Conservation (phyloP, 1,140 invertebrate genomes). For the Palaemon carinicauda region DNA sequence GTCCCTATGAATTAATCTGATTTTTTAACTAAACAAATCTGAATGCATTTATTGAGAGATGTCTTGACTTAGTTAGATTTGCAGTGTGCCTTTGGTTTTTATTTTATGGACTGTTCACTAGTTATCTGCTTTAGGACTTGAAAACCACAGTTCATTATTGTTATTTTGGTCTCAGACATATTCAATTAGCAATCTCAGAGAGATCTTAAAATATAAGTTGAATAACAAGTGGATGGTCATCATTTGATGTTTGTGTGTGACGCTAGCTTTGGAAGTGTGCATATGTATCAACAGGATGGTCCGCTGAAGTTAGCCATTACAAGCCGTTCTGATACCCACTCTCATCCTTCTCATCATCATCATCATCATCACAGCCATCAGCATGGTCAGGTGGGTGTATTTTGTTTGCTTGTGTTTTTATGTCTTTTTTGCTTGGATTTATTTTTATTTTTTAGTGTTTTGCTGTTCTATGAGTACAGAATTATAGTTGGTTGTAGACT, state of each 20-base stretch:
- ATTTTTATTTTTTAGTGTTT: not conserved
- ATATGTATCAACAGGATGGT: slow-evolving; percentile 44
- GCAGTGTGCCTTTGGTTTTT: slow-evolving; percentile 26
- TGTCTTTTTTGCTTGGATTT: not conserved
- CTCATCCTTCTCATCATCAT: slow-evolving; percentile 30
- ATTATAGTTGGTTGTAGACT: no score
- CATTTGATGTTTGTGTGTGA: slow-evolving; percentile 33
- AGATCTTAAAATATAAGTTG: not conserved
- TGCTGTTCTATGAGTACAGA: not conserved
- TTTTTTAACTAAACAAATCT: not conserved
- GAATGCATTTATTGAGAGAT: not conserved
- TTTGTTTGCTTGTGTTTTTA: not conserved
- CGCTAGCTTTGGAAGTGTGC: slow-evolving; percentile 32
- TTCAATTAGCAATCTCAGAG: no score
- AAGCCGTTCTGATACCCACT: slow-evolving; percentile 34
- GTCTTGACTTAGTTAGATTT: slow-evolving; percentile 17
- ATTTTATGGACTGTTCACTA: slow-evolving; percentile 18
- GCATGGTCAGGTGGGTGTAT: slow-evolving; percentile 39
- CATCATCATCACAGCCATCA: slow-evolving; percentile 45
- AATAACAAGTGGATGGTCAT: not conserved
- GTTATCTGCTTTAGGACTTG: not conserved
- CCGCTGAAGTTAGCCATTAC: slow-evolving; percentile 30
- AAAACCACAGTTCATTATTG: no score
- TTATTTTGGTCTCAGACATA: no score
- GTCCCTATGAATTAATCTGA: not conserved